phyloP scores from a whole-genome alignment of 2,888 invertebrate species.

The Hoplodrina ambigua region DNA sequence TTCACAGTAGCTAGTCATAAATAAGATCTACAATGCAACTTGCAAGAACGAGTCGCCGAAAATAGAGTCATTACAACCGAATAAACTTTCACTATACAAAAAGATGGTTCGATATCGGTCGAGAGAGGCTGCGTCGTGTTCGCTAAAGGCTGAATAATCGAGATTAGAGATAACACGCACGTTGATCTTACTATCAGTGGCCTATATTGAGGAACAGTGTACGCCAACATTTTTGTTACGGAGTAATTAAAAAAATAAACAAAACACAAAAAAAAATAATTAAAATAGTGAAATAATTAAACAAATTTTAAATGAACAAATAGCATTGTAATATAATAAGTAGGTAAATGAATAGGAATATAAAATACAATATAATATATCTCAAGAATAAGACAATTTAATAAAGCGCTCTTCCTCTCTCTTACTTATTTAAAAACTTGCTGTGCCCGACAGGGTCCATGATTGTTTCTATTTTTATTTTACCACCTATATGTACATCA shows the following conservation, averaged over 20 bases:
- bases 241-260: slow-evolving; percentile 2
- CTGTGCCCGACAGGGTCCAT: no score
- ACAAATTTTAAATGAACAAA: no score
- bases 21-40: background rate
- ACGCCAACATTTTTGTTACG: slow-evolving; percentile 45
- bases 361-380: no score
- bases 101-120: slow-evolving; percentile 46
- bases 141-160: slow-evolving; percentile 64
- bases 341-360: no score
- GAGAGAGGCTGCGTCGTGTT: slow-evolving; percentile 56
- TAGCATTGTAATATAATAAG: no score
- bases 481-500: no score
- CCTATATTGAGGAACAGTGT: slow-evolving; percentile 64
- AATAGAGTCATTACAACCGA: slow-evolving; percentile 44
- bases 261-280: no score
- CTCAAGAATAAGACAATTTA: no score
- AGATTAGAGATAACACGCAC: slow-evolving; percentile 66
- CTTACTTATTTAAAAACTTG: no score
- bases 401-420: no score
- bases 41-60: background rate
- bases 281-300: no score
- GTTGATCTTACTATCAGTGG: slow-evolving; percentile 71
- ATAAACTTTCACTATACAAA: slow-evolving; percentile 64
- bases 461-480: no score
- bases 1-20: background rate